These are phyloP conservation scores for Helicorthomorpha holstii DNA, from an alignment of 1,140 invertebrate genomes.

Conservation along the genomic window DNA sequence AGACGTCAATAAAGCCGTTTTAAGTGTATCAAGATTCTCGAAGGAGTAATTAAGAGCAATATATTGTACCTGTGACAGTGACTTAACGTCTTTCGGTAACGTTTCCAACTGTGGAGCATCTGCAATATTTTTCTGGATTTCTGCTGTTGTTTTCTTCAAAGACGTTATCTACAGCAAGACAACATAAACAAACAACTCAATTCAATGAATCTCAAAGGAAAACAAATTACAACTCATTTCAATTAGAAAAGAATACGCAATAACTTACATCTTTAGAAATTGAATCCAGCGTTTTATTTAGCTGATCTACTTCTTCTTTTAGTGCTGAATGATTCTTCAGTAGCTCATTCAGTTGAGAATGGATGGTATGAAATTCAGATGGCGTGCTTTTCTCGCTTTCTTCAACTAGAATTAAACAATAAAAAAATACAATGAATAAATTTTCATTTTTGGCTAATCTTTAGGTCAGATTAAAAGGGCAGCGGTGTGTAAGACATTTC, in stretches of 20 bases:
- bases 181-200: not conserved
- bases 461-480: too few species aligned
- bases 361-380: not conserved
- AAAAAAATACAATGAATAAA: too few species aligned
- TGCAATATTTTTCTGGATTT: constrained; percentile 12
- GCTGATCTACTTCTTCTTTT: not conserved
- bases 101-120: constrained; percentile 13
- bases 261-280: not conserved
- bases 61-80: constrained; percentile 10
- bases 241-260: not conserved
- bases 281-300: constrained; percentile 3
- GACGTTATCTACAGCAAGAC: constrained; percentile 6
- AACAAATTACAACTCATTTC: not conserved
- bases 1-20: too few species aligned
- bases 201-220: not conserved
- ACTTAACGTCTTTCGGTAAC: constrained; percentile 12
- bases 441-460: too few species aligned
- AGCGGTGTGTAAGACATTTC: too few species aligned
- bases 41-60: not conserved
- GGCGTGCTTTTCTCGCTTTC: not conserved
- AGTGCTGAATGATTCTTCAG: not conserved
- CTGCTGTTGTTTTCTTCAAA: constrained; percentile 9
- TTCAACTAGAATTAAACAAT: not conserved
- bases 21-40: too few species aligned
- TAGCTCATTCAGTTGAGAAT: not conserved